Conservation (phyloP, 2,888 invertebrate genomes). For the Bhutanitis thaidina region DNA sequence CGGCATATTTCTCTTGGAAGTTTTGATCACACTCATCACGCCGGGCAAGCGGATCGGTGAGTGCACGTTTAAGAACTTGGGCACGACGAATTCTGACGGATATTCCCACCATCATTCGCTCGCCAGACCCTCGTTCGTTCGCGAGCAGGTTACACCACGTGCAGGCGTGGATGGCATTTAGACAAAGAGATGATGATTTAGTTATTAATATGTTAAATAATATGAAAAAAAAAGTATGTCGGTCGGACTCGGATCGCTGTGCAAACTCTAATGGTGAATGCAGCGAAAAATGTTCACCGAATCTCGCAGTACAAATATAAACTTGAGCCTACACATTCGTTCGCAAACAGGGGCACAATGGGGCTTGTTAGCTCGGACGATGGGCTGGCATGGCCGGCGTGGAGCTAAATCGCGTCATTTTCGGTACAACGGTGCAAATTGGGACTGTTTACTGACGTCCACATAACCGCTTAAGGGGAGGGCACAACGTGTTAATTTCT, state of each 20-base stretch:
- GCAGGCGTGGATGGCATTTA: too few relatives aligned
- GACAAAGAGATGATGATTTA: too few relatives aligned
- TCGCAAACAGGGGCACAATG: slow-evolving; percentile 22
- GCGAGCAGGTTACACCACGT: too few relatives aligned
- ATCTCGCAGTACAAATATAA: slow-evolving; percentile 11
- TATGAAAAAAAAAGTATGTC: not conserved
- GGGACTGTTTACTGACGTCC: slow-evolving; percentile 36
- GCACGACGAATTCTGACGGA: too few relatives aligned
- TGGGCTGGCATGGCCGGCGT: slow-evolving; percentile 16
- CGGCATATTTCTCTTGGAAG: too few relatives aligned
- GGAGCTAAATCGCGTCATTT: slow-evolving; percentile 24
- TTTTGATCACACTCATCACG: too few relatives aligned
- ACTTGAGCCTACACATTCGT: slow-evolving; percentile 21
- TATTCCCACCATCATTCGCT: too few relatives aligned
- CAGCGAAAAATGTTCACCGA: slow-evolving; percentile 17
- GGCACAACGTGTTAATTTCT: not conserved
- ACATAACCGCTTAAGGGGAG: slow-evolving; percentile 34
- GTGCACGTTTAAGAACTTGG: too few relatives aligned
- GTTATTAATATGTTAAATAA: too few relatives aligned
- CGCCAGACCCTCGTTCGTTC: too few relatives aligned
- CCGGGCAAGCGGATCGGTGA: too few relatives aligned
- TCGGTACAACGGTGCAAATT: slow-evolving; percentile 27
- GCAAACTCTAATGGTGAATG: slow-evolving; percentile 4
- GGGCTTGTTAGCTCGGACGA: slow-evolving; percentile 31
- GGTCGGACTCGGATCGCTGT: not conserved